phyloP scores from a whole-genome alignment of 2,888 invertebrate species.

The Cryptus viduatorius region DNA sequence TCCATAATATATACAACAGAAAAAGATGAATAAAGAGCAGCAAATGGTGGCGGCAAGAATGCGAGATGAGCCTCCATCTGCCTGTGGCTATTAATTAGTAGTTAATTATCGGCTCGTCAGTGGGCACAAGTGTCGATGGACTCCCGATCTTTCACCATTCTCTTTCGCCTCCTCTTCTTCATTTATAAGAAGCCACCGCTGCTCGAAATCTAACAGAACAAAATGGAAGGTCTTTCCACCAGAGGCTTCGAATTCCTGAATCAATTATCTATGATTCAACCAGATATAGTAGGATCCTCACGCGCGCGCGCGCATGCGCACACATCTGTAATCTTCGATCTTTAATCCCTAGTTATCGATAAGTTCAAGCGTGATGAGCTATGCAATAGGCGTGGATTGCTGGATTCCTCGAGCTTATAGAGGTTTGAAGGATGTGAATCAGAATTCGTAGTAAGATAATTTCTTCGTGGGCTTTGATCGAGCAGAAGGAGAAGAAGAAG shows the following conservation, averaged over 20 bases:
- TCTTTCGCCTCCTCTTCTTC: conserved; percentile 5
- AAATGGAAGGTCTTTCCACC: neutral
- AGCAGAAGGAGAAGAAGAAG: conserved; percentile 29
- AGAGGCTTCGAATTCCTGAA: conserved; percentile 27
- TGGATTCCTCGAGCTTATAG: neutral
- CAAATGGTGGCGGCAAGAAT: conserved; percentile 42
- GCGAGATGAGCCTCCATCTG: conserved; percentile 62
- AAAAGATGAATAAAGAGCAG: conserved; percentile 43
- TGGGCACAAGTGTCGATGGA: conserved; percentile 70
- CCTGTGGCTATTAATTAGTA: conserved; percentile 76
- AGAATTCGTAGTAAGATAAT: neutral
- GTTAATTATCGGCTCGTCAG: conserved; percentile 74
- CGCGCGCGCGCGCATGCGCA: neutral
- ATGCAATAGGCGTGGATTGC: neutral
- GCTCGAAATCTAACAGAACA: conserved; percentile 44
- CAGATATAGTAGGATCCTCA: neutral
- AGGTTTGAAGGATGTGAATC: conserved; percentile 6
- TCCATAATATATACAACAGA: neutral
- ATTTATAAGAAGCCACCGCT: conserved; percentile 40
- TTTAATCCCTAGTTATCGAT: neutral
- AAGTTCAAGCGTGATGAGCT: conserved; percentile 15
- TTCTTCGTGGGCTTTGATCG: neutral
- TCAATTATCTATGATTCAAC: conserved; percentile 31
- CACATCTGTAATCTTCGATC: conserved; percentile 6
- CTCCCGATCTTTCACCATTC: neutral